phyloP scores from a whole-genome alignment of 2,113 vertebrate genomes.

The Laterallus jamaicensis region DNA sequence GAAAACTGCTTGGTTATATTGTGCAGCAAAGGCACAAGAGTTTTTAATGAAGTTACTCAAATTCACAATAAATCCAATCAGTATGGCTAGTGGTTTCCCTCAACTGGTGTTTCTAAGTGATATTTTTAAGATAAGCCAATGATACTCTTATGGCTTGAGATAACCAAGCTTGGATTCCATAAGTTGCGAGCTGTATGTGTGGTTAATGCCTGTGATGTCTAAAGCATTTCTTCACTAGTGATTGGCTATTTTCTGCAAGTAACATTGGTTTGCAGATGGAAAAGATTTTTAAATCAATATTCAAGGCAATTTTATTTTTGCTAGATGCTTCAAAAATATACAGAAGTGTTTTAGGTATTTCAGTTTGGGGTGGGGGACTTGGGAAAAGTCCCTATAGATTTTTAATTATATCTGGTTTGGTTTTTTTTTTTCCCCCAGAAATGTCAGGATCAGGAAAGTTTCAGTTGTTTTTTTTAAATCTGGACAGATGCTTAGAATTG shows the following conservation, averaged over 20 bases:
- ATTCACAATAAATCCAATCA: background rate
- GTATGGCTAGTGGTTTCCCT: background rate
- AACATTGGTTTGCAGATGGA: background rate
- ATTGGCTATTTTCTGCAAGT: background rate
- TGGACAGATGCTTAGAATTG: too few relatives aligned
- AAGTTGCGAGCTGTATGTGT: background rate
- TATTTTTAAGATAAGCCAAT: background rate
- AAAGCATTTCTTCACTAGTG: background rate
- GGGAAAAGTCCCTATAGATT: background rate
- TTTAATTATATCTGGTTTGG: background rate
- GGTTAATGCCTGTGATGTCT: background rate
- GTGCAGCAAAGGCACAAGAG: accelerated
- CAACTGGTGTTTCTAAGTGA: background rate
- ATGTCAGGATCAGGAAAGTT: background rate
- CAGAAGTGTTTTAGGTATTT: background rate
- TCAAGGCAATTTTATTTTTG: background rate
- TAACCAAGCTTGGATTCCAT: background rate
- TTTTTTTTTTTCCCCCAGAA: background rate
- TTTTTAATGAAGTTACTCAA: background rate
- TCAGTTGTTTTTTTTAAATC: background rate
- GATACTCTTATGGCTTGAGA: background rate
- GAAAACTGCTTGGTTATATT: background rate
- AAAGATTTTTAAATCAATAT: background rate
- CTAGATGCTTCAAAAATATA: background rate
- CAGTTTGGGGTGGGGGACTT: background rate